Evolutionary conservation across 2,797 vertebrate species (phyloP).

Genomic region (Bradypus variegatus): DNA sequence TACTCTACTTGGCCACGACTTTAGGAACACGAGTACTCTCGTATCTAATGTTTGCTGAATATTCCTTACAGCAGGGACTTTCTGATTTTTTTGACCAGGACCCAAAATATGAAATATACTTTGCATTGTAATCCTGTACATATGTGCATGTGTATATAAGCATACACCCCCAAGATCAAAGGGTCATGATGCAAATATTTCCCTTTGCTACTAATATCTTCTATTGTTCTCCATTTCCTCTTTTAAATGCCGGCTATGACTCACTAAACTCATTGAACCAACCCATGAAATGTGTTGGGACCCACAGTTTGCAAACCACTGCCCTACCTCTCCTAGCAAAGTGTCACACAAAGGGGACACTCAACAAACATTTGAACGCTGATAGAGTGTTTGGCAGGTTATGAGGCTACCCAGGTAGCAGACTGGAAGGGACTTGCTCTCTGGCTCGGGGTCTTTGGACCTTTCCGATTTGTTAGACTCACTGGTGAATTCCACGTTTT

Average conservation of each 20-base stretch:
- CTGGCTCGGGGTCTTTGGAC: neutral
- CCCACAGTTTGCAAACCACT: neutral
- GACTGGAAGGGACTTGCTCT: neutral
- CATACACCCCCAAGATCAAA: neutral
- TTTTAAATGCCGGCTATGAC: neutral
- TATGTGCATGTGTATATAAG: accelerated
- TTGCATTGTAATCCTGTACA: accelerated
- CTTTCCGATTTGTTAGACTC: neutral
- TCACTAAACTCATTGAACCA: neutral
- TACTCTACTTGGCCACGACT: accelerated
- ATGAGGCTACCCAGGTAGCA: neutral
- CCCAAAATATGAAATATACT: neutral
- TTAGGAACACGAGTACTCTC: accelerated
- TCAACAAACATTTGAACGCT: neutral
- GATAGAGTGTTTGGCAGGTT: neutral
- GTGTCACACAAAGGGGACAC: neutral
- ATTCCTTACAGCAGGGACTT: too few relatives aligned
- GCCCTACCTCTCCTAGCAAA: neutral
- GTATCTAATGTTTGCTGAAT: neutral
- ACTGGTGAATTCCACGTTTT: neutral
- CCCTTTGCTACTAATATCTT: neutral
- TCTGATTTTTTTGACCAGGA: neutral
- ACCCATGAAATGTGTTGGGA: too few relatives aligned
- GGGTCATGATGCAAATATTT: neutral
- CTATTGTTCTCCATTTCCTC: neutral